These are phyloP conservation scores for Pavo muticus DNA, from an alignment of 2,113 vertebrate species.

Conservation along the genomic window DNA sequence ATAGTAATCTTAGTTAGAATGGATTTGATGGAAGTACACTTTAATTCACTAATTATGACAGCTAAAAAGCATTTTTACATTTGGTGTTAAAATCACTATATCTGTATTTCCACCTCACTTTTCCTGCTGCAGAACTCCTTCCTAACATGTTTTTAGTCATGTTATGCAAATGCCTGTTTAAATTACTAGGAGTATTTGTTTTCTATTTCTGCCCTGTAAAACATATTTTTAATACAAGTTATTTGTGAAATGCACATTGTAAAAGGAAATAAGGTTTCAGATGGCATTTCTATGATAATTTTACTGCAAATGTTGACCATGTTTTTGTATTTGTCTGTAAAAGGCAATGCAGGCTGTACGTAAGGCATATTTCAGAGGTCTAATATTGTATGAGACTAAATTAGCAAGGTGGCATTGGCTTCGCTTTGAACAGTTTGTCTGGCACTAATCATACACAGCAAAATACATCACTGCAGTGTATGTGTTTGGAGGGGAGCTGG, in stretches of 20 bases:
- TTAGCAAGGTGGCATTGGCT: slow-evolving; percentile 70
- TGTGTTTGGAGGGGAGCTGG: not conserved
- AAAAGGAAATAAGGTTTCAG: slow-evolving; percentile 84
- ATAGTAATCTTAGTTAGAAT: slow-evolving; percentile 73
- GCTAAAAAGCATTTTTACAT: slow-evolving; percentile 79
- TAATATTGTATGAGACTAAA: slow-evolving; percentile 75
- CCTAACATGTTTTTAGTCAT: slow-evolving; percentile 78
- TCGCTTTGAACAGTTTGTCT: slow-evolving; percentile 68
- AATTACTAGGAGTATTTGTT: slow-evolving; percentile 84
- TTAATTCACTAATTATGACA: slow-evolving; percentile 83
- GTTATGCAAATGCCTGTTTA: slow-evolving; percentile 83
- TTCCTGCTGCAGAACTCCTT: slow-evolving; percentile 72
- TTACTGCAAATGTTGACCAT: slow-evolving; percentile 84
- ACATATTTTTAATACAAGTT: slow-evolving; percentile 86
- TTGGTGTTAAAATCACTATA: slow-evolving; percentile 78
- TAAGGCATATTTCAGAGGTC: slow-evolving; percentile 77
- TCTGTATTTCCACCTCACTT: slow-evolving; percentile 79
- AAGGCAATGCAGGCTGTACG: slow-evolving; percentile 77
- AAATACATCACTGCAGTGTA: slow-evolving; percentile 51
- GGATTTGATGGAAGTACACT: slow-evolving; percentile 80
- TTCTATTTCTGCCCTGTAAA: slow-evolving; percentile 83
- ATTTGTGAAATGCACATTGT: slow-evolving; percentile 82
- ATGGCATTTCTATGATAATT: slow-evolving; percentile 87
- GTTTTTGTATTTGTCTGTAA: slow-evolving; percentile 80
- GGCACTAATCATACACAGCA: slow-evolving; percentile 52